A percentile compares a stretch with the other conserved stretches of the same genome.
These are phyloP conservation scores for Epinephelus coioides DNA, from an alignment of 2,797 vertebrate genomes.

Conservation along the genomic window DNA sequence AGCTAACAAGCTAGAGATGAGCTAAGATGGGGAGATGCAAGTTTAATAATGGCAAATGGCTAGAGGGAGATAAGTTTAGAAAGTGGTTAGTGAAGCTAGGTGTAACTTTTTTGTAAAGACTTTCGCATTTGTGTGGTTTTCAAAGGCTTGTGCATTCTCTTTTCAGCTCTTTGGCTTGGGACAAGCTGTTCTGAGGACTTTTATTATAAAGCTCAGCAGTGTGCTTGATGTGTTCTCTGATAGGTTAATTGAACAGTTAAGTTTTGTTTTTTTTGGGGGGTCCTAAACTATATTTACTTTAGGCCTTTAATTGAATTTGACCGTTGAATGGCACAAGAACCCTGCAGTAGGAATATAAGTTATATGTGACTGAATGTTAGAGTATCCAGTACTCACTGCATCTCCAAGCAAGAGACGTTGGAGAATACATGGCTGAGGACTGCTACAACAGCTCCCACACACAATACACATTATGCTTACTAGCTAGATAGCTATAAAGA, in stretches of 20 bases:
- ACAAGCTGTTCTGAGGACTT: too few relatives aligned
- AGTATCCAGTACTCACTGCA: neutral
- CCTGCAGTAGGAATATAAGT: neutral
- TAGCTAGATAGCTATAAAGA: neutral
- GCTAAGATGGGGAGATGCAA: too few relatives aligned
- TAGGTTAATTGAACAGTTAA: neutral
- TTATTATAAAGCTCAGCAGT: neutral
- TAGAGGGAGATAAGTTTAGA: too few relatives aligned
- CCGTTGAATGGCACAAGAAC: neutral
- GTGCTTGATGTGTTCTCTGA: neutral
- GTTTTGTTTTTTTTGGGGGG: too few relatives aligned
- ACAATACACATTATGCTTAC: neutral
- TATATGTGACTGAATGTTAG: neutral
- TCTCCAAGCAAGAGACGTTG: conserved; percentile 3
- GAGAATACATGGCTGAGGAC: neutral
- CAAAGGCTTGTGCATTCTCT: too few relatives aligned
- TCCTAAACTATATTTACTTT: too few relatives aligned
- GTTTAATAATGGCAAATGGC: too few relatives aligned
- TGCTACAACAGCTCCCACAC: neutral
- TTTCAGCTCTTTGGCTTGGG: neutral
- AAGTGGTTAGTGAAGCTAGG: too few relatives aligned
- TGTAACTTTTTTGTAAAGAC: too few relatives aligned
- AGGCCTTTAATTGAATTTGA: neutral
- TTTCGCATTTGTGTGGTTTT: too few relatives aligned
- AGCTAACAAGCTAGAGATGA: too few relatives aligned